Base-by-base conservation (phyloP, 2,113 vertebrate species). In the Chloroceryle aenea region DNA sequence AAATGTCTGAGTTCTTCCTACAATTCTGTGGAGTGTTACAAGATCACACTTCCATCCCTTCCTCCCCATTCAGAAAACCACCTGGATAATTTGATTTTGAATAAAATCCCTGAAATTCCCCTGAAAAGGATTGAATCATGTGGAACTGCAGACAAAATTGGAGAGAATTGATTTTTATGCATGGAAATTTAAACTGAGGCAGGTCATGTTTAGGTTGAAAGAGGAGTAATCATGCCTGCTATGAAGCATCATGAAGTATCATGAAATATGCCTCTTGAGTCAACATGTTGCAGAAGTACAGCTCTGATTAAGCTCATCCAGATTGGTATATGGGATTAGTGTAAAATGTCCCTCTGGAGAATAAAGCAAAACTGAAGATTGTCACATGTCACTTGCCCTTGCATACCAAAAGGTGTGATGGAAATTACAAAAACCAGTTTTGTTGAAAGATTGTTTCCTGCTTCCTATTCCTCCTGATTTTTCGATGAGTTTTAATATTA, bases 141-240 rank as follows among this genome's bases (percentile, higher is more conserved):
- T 45, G 10, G 25, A 87, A 92, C 27, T 52, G 36, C 38, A 95
- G 73, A 72, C 23, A 64, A 83, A 89, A 85, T 68, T 47, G 40
- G 48, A 67, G 56, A 89, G 64, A 96, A 89, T 38, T 90, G 45
- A 55, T 74, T 90, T 94, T 78, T 86, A 71, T 29, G 42, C 7
- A 6, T 30, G 58, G 61, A 81, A 75, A 81, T 84, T 87, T 84
- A 52, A 92, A 73, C 56, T 27, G 30, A 78, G 38, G 64, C 34
- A 34, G 73, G 56, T 87, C 56, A 48, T 50, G n/a, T 91, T 87
- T 72, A 64, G 52, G 86, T 23, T 53, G 48, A 85, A 66, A 84
- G 61, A 84, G 78, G 11, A 84, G 25, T 26, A 69, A 71, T 64
- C 22, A 47, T 20, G 22, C 42, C 32, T 5, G 62, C 27, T 42